Evolutionary conservation across 2,888 invertebrate genomes (phyloP).

Genomic region (Zelleria hepariella): DNA sequence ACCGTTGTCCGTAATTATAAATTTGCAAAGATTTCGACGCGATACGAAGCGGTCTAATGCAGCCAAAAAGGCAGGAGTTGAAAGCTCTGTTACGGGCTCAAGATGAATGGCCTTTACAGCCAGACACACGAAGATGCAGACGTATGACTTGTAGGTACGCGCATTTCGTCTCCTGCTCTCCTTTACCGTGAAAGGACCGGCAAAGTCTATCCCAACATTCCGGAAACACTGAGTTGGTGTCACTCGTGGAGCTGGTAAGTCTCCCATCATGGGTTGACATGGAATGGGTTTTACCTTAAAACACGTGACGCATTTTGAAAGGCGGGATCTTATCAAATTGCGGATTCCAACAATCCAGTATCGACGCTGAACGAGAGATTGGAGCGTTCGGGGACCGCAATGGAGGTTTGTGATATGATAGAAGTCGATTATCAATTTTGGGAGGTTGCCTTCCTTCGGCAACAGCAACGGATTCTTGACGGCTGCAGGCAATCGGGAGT

Average conservation of each 20-base stretch:
- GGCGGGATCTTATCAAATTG: slow-evolving; percentile 1
- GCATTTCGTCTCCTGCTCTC: slow-evolving; percentile 8
- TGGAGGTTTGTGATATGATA: slow-evolving; percentile 6
- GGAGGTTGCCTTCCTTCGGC: background rate
- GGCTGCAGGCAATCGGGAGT: background rate
- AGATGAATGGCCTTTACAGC: slow-evolving; percentile 18
- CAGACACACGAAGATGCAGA: slow-evolving; percentile 16
- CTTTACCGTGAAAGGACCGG: slow-evolving; percentile 13
- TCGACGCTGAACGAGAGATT: slow-evolving; percentile 3
- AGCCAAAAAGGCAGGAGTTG: slow-evolving; percentile 17
- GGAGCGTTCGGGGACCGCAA: slow-evolving; percentile 3
- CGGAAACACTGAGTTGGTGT: slow-evolving; percentile 7
- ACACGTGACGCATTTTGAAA: slow-evolving; percentile 5
- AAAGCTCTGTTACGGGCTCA: slow-evolving; percentile 17
- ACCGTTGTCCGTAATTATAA: slow-evolving; percentile 22
- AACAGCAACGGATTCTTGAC: slow-evolving; percentile 1
- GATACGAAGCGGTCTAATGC: slow-evolving; percentile 10
- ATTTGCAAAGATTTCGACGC: slow-evolving; percentile 12
- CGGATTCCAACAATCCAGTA: slow-evolving; percentile 6
- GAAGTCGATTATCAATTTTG: slow-evolving; percentile 1
- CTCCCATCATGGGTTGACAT: slow-evolving; percentile 12
- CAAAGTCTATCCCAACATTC: slow-evolving; percentile 14
- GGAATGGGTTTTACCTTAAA: slow-evolving; percentile 5
- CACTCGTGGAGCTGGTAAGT: slow-evolving; percentile 11
- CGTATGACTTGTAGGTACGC: slow-evolving; percentile 6